Conservation (phyloP, 2,797 vertebrate genomes). For the Takifugu rubripes region DNA sequence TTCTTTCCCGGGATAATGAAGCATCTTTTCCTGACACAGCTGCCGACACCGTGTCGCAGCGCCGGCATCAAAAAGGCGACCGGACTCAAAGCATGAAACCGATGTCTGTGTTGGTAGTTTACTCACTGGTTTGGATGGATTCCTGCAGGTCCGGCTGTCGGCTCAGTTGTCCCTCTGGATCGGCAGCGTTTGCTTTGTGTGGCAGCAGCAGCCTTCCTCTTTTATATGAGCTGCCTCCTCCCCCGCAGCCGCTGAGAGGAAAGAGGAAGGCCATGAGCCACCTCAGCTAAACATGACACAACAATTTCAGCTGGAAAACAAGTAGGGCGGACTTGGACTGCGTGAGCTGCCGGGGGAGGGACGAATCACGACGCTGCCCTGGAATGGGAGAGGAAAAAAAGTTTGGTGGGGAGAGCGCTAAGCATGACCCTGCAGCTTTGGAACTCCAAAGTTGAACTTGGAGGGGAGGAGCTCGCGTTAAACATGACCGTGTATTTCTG, state of each 20-base stretch:
- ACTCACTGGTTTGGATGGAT: conserved; percentile 50
- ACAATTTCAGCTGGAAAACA: conserved; percentile 43
- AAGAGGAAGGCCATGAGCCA: conserved; percentile 61
- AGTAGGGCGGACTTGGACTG: conserved; percentile 30
- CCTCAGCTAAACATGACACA: conserved; percentile 58
- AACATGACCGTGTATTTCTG: conserved; percentile 53
- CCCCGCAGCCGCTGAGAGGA: conserved; percentile 40
- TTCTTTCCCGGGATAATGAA: conserved; percentile 2
- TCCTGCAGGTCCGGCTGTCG: neutral
- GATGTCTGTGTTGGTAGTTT: neutral
- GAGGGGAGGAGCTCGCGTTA: conserved; percentile 29
- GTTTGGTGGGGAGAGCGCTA: conserved; percentile 2
- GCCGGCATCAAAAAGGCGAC: neutral
- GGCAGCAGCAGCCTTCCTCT: neutral
- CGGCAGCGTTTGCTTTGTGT: conserved; percentile 21
- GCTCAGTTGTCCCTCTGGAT: conserved; percentile 15
- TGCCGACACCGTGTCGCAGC: neutral
- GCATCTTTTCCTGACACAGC: neutral
- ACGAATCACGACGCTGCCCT: conserved; percentile 13
- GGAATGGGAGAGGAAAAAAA: conserved; percentile 9
- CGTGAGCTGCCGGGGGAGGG: conserved; percentile 30
- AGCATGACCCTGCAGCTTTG: conserved; percentile 51
- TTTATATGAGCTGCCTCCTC: conserved; percentile 60
- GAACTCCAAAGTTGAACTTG: conserved; percentile 7
- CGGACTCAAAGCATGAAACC: no score